Evolutionary conservation across 2,113 vertebrate species (phyloP).

Genomic region (Patagioenas fasciata): DNA sequence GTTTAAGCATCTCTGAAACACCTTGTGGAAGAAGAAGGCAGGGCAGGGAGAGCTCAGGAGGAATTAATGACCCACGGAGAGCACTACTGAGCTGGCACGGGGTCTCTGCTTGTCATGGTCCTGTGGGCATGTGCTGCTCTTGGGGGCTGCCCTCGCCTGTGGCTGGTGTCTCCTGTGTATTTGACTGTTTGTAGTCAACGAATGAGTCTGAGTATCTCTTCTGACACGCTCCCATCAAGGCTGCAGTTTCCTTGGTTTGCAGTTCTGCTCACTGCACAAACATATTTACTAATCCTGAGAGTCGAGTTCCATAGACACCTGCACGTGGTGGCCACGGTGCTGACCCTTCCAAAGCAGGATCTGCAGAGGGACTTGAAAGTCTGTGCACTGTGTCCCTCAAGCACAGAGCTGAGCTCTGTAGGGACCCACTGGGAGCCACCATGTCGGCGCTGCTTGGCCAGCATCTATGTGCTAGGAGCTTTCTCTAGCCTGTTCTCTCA

Average conservation of each 20-base stretch:
- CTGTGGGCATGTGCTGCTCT: not conserved
- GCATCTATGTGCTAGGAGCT: too few relatives aligned
- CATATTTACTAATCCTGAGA: not conserved
- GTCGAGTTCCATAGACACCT: fast-evolving
- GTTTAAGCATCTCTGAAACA: not conserved
- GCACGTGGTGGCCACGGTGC: fast-evolving
- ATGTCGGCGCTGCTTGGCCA: too few relatives aligned
- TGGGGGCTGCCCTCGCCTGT: fast-evolving
- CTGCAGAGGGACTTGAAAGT: too few relatives aligned
- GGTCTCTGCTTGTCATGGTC: not conserved
- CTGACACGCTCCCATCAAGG: not conserved
- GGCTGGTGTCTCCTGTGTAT: not conserved
- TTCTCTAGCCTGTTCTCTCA: too few relatives aligned
- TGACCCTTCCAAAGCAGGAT: too few relatives aligned
- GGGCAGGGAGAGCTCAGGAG: not conserved
- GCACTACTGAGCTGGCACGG: fast-evolving
- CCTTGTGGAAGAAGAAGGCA: not conserved
- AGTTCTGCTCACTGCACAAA: not conserved
- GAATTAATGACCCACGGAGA: not conserved
- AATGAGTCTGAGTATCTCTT: not conserved
- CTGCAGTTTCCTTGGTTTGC: not conserved
- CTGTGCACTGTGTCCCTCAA: too few relatives aligned
- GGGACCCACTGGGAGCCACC: too few relatives aligned
- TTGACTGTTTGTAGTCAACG: not conserved
- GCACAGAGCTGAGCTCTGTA: too few relatives aligned